phyloP scores from a whole-genome alignment of 2,797 vertebrate genomes.

The Myripristis murdjan region DNA sequence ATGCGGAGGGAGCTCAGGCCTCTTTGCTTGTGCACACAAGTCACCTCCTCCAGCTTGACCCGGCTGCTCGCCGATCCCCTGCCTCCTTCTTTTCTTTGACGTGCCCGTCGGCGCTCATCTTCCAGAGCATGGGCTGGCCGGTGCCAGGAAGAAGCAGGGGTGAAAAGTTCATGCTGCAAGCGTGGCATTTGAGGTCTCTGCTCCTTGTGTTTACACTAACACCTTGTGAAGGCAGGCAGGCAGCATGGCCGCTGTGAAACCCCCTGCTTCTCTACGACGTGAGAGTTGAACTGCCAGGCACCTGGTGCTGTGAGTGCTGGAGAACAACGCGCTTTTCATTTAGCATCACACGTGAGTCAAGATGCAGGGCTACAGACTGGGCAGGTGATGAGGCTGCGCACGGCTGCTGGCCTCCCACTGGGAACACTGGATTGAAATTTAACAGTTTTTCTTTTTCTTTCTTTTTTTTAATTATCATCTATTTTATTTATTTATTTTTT shows the following conservation, averaged over 20 bases:
- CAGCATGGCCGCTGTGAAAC: neutral
- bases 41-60: conserved; percentile 49
- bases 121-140: conserved; percentile 6
- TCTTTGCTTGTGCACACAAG: conserved; percentile 16
- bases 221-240: conserved; percentile 23
- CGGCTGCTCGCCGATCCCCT: conserved; percentile 35
- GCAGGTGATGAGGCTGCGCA: too few species aligned
- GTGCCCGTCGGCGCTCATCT: conserved; percentile 29
- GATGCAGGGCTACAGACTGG: too few species aligned
- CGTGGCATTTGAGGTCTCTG: conserved; percentile 3
- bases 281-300: conserved; percentile 14
- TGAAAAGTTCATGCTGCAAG: conserved; percentile 31
- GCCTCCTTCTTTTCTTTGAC: conserved; percentile 7
- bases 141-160: neutral
- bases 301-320: neutral
- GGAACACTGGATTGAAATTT: too few species aligned
- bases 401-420: too few species aligned
- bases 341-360: neutral
- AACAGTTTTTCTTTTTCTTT: too few species aligned
- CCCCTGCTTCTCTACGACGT: neutral
- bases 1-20: neutral
- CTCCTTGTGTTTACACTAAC: conserved; percentile 31
- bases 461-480: too few species aligned
- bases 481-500: too few species aligned
- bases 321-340: neutral